These are phyloP conservation scores for Drosophila mercatorum DNA, from an alignment of 2,888 invertebrate genomes.

Conservation along the genomic window DNA sequence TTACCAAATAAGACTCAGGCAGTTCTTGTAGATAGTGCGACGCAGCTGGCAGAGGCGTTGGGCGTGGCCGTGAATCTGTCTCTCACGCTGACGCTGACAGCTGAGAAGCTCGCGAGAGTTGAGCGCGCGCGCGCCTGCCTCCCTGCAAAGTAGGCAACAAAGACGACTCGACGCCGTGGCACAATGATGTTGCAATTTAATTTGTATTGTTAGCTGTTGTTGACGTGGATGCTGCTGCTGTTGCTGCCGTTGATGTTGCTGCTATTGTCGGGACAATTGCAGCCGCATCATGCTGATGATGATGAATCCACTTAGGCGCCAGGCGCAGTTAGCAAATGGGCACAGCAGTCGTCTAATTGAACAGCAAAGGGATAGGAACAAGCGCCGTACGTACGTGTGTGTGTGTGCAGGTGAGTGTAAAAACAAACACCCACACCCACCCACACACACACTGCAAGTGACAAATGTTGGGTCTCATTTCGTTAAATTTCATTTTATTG, in stretches of 20 bases:
- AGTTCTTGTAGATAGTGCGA: background rate
- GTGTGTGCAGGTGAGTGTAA: conserved; percentile 7
- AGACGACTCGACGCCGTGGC: conserved; percentile 47
- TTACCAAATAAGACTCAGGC: conserved; percentile 47
- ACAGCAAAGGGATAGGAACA: conserved; percentile 49
- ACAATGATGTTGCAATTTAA: conserved; percentile 77
- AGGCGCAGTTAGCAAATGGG: conserved; percentile 26
- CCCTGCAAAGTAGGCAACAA: conserved; percentile 72
- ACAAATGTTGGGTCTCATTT: conserved; percentile 46
- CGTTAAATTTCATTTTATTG: conserved; percentile 40
- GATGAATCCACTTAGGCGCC: conserved; percentile 76
- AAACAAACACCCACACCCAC: conserved; percentile 9
- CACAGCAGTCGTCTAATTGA: conserved; percentile 69
- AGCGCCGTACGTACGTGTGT: background rate
- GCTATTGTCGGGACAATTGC: conserved; percentile 64
- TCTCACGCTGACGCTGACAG: conserved; percentile 56
- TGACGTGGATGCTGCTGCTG: conserved; percentile 32
- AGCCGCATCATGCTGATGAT: conserved; percentile 60
- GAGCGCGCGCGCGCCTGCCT: conserved; percentile 13
- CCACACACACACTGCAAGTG: conserved; percentile 8
- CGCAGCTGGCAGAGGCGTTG: conserved; percentile 17
- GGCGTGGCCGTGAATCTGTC: conserved; percentile 47
- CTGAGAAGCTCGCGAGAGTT: conserved; percentile 61
- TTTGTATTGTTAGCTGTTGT: conserved; percentile 71
- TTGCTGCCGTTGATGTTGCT: conserved; percentile 25